Percentiles rank a stretch among this genome's conserved stretches.
Evolutionary conservation across 2,113 vertebrate genomes (phyloP).

Genomic region (Melanocharis versteri): DNA sequence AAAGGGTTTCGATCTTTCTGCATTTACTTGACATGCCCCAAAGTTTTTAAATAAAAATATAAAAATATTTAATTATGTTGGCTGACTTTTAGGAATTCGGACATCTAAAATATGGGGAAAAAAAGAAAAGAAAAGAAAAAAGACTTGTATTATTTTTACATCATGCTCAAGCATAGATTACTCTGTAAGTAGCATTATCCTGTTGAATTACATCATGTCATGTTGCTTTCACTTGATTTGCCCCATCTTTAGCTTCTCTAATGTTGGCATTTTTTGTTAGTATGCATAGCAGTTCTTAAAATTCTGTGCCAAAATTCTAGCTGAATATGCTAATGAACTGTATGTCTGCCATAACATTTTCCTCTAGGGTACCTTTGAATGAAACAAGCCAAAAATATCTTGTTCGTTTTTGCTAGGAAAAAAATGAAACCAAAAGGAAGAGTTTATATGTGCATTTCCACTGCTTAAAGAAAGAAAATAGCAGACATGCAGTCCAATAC

Average conservation of each 20-base stretch:
- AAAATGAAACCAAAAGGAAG: neutral
- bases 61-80: neutral
- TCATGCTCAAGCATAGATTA: neutral
- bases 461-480: neutral
- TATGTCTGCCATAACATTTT: slow-evolving; percentile 50
- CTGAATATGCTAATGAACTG: slow-evolving; percentile 54
- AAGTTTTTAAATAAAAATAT: neutral
- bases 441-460: neutral
- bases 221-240: neutral
- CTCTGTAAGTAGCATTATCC: neutral
- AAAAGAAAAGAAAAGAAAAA: neutral
- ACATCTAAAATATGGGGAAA: neutral
- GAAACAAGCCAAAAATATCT: slow-evolving; percentile 44
- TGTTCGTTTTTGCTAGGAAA: slow-evolving; percentile 37
- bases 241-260: neutral
- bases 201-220: slow-evolving; percentile 21
- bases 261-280: slow-evolving; percentile 17
- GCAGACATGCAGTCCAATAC: neutral
- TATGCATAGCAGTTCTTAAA: slow-evolving; percentile 9
- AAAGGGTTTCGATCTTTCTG: neutral
- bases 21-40: neutral
- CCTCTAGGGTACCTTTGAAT: slow-evolving; percentile 43
- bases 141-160: neutral
- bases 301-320: slow-evolving; percentile 41
- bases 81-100: neutral